Base-by-base conservation (phyloP, 1,140 invertebrate species). In the Papilio machaon region DNA sequence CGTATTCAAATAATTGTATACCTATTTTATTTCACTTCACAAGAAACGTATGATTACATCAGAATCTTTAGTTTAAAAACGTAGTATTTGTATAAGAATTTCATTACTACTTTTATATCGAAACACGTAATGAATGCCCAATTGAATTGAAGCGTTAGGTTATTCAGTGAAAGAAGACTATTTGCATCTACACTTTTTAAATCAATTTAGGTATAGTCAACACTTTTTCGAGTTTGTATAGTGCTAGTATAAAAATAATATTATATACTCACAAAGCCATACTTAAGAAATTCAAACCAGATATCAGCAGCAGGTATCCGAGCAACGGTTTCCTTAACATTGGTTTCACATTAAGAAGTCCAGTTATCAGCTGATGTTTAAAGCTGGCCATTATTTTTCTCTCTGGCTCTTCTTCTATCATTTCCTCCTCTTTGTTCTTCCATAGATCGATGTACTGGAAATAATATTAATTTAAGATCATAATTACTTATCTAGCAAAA, bases 301-400 rank as follows among this genome's bases (percentile, higher is more conserved):
- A 88, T 10, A 94, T 83, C 1, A 91, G 52, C 15, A 85, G 64
- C 0, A 92, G 79, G 52, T 89, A 88, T 0, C 83, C 38, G 0
- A 88, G 74, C 7, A 92, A 82, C 0, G 92, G 91, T 79, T 82
- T 91, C 2, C 52, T 78, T 43, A 91, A 89, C 85, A 93, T 84
- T 0, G 90, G 87, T 70, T 91, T 94, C 8, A 91, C 83, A 43
- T 92, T 92, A 4, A 85, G 86, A 1, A 94, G 84, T 3, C 90
- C 87, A 1, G 49, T 76, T 0, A 84, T 15, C 17, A 94, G 80
- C 76, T 91, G 86, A 67, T 85, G 64, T 11, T 80, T 13, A 17
- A 85, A 73, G 1, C 60, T 82, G 8, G 49, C 38, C 49, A 83
- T 81, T 35, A 47, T 60, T 46, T 47, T 73, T 10, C 35, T 47